A percentile compares a stretch with the other conserved stretches of the same genome.
Conservation (phyloP, 2,888 invertebrate species). For the Rhagium mordax region DNA sequence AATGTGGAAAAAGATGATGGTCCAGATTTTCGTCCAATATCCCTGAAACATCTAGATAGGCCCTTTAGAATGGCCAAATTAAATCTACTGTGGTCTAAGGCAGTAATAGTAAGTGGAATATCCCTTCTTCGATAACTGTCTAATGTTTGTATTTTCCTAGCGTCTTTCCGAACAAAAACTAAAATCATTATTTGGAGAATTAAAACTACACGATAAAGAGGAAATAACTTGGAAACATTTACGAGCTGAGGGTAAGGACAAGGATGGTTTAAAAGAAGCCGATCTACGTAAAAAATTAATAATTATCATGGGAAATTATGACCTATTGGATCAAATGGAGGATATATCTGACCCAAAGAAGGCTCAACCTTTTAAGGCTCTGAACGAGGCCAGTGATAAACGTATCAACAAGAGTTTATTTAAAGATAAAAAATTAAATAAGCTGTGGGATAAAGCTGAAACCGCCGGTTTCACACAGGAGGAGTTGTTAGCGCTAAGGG, state of each 20-base stretch:
- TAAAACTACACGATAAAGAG: constrained; percentile 94
- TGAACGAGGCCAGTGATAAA: constrained; percentile 73
- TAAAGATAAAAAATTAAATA: constrained; percentile 91
- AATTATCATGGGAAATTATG: constrained; percentile 87
- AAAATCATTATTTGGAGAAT: constrained; percentile 88
- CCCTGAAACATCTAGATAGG: constrained; percentile 81
- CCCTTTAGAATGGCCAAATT: constrained; percentile 94
- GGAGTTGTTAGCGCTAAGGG: constrained; percentile 86
- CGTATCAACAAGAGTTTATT: constrained; percentile 84
- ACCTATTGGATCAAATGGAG: constrained; percentile 85
- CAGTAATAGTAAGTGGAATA: constrained; percentile 80
- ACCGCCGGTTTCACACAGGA: constrained; percentile 88
- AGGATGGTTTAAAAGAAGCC: constrained; percentile 88
- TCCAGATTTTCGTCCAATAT: constrained; percentile 62
- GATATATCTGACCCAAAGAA: constrained; percentile 76
- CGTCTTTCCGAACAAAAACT: constrained; percentile 87
- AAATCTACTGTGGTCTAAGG: constrained; percentile 92
- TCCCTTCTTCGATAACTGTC: constrained; percentile 24
- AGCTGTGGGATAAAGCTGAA: constrained; percentile 92
- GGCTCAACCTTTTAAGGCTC: constrained; percentile 72
- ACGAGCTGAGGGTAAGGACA: constrained; percentile 87
- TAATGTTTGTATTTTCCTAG: constrained; percentile 69
- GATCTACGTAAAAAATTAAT: constrained; percentile 84
- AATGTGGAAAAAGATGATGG: constrained; percentile 67
- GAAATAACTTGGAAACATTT: constrained; percentile 88